These are phyloP conservation scores for Philopedon plagiatum DNA, from an alignment of 2,888 invertebrate genomes.

Conservation along the genomic window DNA sequence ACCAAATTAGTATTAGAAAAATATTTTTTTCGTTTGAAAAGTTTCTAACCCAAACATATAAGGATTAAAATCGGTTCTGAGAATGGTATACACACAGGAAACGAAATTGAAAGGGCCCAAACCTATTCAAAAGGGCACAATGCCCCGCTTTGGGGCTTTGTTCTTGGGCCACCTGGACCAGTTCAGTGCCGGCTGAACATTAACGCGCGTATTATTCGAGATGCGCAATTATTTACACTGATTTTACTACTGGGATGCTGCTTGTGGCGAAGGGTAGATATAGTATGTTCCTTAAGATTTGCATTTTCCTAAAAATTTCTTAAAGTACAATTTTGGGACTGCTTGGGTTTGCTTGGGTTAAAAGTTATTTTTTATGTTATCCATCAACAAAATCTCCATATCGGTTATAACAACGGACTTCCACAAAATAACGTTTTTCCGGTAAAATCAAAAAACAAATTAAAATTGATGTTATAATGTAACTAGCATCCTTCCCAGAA, in stretches of 20 bases:
- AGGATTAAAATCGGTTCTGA: constrained; percentile 44
- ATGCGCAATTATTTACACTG: constrained; percentile 61
- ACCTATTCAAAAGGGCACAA: constrained; percentile 56
- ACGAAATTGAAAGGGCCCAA: constrained; percentile 41
- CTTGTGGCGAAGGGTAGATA: constrained; percentile 21
- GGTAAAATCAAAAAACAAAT: no score
- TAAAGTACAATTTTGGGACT: no score
- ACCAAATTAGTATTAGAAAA: no score
- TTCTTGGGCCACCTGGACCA: constrained; percentile 60
- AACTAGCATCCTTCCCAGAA: no score
- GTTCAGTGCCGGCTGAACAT: constrained; percentile 29
- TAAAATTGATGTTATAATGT: no score
- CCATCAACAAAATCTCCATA: no score
- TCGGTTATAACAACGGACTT: no score
- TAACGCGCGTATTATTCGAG: constrained; percentile 48
- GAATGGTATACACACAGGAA: constrained; percentile 47
- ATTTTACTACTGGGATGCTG: constrained; percentile 54
- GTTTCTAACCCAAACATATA: constrained; percentile 16
- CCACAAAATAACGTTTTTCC: no score
- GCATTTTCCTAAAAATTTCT: no score
- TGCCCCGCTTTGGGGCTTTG: constrained; percentile 59
- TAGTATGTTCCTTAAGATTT: constrained; percentile 32
- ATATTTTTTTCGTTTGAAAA: neutral
- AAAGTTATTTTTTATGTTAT: no score
- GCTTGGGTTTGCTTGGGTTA: no score